phyloP scores from a whole-genome alignment of 2,113 vertebrate species.

The Lonchura striata region DNA sequence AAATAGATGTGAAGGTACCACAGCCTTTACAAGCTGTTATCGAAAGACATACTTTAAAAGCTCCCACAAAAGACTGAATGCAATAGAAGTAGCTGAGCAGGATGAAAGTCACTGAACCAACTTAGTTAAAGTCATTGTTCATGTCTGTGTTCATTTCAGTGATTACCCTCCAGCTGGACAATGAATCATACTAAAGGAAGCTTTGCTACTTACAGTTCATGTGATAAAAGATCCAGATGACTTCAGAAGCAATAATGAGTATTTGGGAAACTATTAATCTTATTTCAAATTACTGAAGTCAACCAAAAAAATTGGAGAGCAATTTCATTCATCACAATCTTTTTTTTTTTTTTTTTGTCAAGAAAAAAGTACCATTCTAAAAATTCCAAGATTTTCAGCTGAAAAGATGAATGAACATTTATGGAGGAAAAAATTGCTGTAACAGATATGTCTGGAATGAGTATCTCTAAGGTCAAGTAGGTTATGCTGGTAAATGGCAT shows the following conservation, averaged over 20 bases:
- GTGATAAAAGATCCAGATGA: conserved; percentile 44
- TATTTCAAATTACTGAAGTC: conserved; percentile 23
- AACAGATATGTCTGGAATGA: neutral
- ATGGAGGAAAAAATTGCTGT: neutral
- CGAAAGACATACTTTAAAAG: conserved; percentile 60
- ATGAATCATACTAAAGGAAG: conserved; percentile 42
- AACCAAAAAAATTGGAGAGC: neutral
- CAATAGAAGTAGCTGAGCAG: neutral
- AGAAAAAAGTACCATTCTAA: neutral
- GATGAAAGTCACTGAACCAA: conserved; percentile 23
- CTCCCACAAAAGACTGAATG: conserved; percentile 39
- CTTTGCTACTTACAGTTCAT: neutral
- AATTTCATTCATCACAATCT: neutral
- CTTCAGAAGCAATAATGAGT: conserved; percentile 21
- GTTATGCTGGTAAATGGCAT: neutral
- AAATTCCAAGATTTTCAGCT: neutral
- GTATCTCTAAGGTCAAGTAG: neutral
- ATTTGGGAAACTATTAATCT: conserved; percentile 18
- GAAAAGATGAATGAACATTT: neutral
- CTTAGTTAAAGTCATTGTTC: conserved; percentile 57
- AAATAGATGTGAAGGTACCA: conserved; percentile 66
- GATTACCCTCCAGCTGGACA: conserved; percentile 1
- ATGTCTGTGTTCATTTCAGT: conserved; percentile 16
- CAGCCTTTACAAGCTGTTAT: conserved; percentile 60
- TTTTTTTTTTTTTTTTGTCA: neutral